Base-by-base conservation (phyloP, 2,797 vertebrate genomes). In the Platyrinchus mystaceus region DNA sequence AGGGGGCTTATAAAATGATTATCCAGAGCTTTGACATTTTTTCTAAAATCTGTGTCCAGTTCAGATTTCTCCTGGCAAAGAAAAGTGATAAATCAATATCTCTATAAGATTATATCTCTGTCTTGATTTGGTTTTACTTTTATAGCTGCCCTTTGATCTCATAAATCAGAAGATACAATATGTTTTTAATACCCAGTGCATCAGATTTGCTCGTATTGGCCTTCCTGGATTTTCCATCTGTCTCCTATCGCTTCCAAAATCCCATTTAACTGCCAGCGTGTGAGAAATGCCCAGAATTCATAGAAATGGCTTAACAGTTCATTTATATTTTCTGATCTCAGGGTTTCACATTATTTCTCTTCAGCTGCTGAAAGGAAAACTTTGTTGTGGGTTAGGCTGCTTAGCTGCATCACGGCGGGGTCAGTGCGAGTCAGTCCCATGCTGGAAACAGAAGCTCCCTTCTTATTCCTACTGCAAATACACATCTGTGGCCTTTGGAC, bases 181-280 rank as follows among this genome's bases (percentile, higher is more conserved):
- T 37, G 53, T 49, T 89, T 87, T 75, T 56, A 76, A 94, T 41
- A 80, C 20, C 91, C 36, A 68, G 19, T 41, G 44, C 52, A 56
- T n/a, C 23, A 64, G 34, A 59, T 60, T 46, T 83, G 11, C 41
- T 89, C 41, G 4, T 56, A 56, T 64, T 78, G n/a, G 56, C 47
- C 39, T 89, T 43, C 49, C 34, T 73, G 82, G 71, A 88, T 93
- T 95, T 92, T 84, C 53, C 60, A 56, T 79, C 78, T 90, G 34
- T 46, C 64, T 83, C 73, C 63, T 52, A 44, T 60, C 34, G 18
- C 52, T 90, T 92, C 53, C 37, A 93, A 74, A 59, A 87, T 36
- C 52, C 32, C 22, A 34, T 63, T 90, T 87, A 66, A 63, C 78
- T 84, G 18, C 20, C 47, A 76, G 16, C 18, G 6, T 64, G 36